Base-by-base conservation (phyloP, 2,113 vertebrate genomes). In the Corythornis vintsioides region DNA sequence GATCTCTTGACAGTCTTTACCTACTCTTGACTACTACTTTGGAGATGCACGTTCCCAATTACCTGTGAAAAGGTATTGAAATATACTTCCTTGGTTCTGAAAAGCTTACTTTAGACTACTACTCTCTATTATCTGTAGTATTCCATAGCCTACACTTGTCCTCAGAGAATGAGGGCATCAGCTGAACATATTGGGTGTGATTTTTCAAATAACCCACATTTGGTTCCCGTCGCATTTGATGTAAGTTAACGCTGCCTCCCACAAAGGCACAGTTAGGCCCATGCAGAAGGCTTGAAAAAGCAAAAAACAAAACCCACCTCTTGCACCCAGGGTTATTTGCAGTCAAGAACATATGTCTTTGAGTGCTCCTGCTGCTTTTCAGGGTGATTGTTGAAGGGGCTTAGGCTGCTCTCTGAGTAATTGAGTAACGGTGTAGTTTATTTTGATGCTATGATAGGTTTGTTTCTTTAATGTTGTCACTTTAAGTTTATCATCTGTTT, bases 131-230 rank as follows among this genome's bases (percentile, higher is more conserved):
- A 70, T 55, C 88, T 92, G 84, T 81, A 40, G 73, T 88, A 69
- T 92, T 93, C 53, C 53, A n/a, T 92, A 92, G 89, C 75, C 72
- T 85, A 43, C 77, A 63, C 83, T 89, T 92, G 84, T 95, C 93
- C 93, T 95, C 53, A 2, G 70, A 83, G 85, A 91, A 88, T 3
- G 61, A 53, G 88, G 89, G 83, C 75, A 88, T 87, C 95, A 83
- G 82, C 47, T 88, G 88, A 93, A 93, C 87, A 89, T 89, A 95
- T 64, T 94, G 87, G 57, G 78, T 94, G 94, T 83, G 93, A 88
- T 95, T 95, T 96, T 95, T 92, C 45, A 7, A 92, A 94, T 93
- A 93, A 89, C n/a, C 78, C 89, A 63, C 78, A 33, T 87, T 96
- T n/a, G 4, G 45, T 94, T 95, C 83, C 87, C 63, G 57, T 61